Conservation (phyloP, 2,797 vertebrate genomes). For the Ctenopoma multispine region DNA sequence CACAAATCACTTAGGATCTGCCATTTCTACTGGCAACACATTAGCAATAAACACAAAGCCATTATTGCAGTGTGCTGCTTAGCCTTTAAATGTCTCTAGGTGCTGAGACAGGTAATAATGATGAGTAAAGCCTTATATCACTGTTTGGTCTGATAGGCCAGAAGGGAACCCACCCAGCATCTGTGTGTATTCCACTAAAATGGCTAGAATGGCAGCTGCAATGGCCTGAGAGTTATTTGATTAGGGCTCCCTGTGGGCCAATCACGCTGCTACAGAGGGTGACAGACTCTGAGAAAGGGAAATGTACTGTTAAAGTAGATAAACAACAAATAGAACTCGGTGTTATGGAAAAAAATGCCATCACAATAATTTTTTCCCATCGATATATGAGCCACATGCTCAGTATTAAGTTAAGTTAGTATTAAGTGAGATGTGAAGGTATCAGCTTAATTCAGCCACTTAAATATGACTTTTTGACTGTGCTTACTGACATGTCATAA, state of each 20-base stretch:
- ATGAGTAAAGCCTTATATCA: conserved; percentile 70
- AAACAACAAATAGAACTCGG: conserved; percentile 22
- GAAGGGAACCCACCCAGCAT: conserved; percentile 63
- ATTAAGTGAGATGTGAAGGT: too few relatives aligned
- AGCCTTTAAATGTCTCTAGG: conserved; percentile 72
- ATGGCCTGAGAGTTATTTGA: conserved; percentile 85
- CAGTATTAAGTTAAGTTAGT: too few relatives aligned
- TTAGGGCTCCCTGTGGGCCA: conserved; percentile 87
- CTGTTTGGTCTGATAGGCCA: conserved; percentile 65
- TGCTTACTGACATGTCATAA: too few relatives aligned
- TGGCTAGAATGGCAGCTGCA: conserved; percentile 66
- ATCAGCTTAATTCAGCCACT: too few relatives aligned
- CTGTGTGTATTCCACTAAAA: conserved; percentile 66
- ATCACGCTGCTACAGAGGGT: conserved; percentile 28
- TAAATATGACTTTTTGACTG: too few relatives aligned
- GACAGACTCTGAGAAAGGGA: neutral
- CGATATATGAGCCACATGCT: too few relatives aligned
- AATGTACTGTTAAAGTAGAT: conserved; percentile 31
- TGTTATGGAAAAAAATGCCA: too few relatives aligned
- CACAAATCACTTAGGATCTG: conserved; percentile 74
- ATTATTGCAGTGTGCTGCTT: conserved; percentile 65
- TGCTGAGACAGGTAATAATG: conserved; percentile 71
- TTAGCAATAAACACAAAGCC: conserved; percentile 81
- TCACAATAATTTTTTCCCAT: too few relatives aligned
- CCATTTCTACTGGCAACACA: conserved; percentile 68